phyloP scores from a whole-genome alignment of 2,113 vertebrate species.

The Gnathonemus echidnorhynchus region DNA sequence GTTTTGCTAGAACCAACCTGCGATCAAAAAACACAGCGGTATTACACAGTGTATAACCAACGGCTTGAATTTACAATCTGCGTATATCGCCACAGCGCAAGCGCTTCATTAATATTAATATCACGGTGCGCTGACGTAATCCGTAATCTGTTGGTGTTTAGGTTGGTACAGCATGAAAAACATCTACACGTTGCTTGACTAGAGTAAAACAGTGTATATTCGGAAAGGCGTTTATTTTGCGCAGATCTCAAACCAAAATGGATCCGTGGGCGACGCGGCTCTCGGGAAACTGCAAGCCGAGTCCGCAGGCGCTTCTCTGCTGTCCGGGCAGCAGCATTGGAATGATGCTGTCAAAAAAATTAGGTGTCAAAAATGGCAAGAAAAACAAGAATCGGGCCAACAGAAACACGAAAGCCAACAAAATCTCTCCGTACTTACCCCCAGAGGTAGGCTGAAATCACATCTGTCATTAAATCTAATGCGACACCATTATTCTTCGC shows the following conservation, averaged over 20 bases:
- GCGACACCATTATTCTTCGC: background rate
- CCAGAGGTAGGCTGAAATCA: constrained; percentile 76
- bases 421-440: constrained; percentile 85
- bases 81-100: background rate
- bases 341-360: constrained; percentile 39
- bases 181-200: background rate
- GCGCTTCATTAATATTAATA: background rate
- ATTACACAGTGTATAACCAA: background rate
- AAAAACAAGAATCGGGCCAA: constrained; percentile 66
- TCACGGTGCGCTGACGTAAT: background rate
- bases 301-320: background rate
- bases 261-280: background rate
- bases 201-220: background rate
- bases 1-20: background rate
- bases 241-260: background rate
- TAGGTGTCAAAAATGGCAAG: constrained; percentile 52
- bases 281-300: background rate
- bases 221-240: background rate
- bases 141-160: background rate
- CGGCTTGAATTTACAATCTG: background rate
- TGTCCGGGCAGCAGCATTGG: constrained; percentile 37
- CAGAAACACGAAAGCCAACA: constrained; percentile 56
- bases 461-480: background rate
- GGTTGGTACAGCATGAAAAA: background rate
- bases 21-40: background rate